These are phyloP conservation scores for Elmis aenea DNA, from an alignment of 2,888 invertebrate genomes.

Conservation along the genomic window DNA sequence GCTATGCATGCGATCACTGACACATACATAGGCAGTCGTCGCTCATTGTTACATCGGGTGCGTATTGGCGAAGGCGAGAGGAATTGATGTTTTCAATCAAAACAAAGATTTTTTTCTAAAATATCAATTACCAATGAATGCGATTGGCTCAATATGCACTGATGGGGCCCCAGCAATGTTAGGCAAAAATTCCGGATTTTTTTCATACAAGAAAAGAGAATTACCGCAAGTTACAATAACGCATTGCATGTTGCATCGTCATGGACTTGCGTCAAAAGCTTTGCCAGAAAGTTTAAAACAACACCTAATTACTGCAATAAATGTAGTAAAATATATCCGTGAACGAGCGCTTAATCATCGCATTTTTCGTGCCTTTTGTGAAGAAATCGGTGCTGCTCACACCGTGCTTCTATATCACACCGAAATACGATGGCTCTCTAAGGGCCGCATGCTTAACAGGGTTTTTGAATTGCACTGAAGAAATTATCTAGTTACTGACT, in stretches of 20 bases:
- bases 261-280: constrained; percentile 6
- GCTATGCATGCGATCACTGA: no score
- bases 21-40: no score
- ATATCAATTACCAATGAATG: constrained; percentile 6
- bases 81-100: constrained; percentile 5
- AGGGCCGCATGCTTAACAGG: constrained; percentile 5
- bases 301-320: constrained; percentile 5
- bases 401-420: constrained; percentile 7
- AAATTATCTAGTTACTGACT: constrained; percentile 3
- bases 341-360: constrained; percentile 8
- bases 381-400: constrained; percentile 11
- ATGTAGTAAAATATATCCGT: constrained; percentile 11
- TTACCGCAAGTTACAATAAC: constrained; percentile 4
- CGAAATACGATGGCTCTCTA: constrained; percentile 8
- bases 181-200: constrained; percentile 4
- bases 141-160: constrained; percentile 5
- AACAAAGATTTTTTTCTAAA: constrained; percentile 4
- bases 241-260: constrained; percentile 7
- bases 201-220: constrained; percentile 6
- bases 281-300: constrained; percentile 2
- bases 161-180: constrained; percentile 1
- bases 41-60: no score
- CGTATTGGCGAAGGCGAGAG: no score
- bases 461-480: constrained; percentile 1
- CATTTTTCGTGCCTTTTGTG: constrained; percentile 9